These are phyloP conservation scores for Holcopasites calliopsidis DNA, from an alignment of 1,140 invertebrate species.

Conservation along the genomic window DNA sequence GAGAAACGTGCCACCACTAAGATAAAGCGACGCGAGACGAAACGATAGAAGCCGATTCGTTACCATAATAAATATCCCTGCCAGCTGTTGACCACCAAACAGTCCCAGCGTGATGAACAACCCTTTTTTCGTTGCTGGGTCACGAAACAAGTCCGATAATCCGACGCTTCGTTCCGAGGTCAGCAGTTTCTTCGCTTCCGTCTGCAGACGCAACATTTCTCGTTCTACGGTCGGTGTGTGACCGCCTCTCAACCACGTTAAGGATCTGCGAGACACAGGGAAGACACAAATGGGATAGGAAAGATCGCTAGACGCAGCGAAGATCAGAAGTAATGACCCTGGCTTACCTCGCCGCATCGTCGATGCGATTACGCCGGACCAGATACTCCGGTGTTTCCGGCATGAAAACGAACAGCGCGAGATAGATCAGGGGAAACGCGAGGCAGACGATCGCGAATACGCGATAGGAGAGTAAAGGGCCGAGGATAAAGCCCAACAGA, in stretches of 20 bases:
- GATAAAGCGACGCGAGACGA: not conserved
- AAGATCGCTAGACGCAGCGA: slow-evolving; percentile 24
- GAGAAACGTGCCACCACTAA: slow-evolving; percentile 1
- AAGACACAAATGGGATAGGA: not conserved
- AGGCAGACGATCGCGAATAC: slow-evolving; percentile 75
- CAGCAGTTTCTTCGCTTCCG: slow-evolving; percentile 60
- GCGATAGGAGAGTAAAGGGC: slow-evolving; percentile 79
- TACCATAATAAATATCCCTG: slow-evolving; percentile 76
- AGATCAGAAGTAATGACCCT: not conserved
- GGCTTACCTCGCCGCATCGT: slow-evolving; percentile 72
- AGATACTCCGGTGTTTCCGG: slow-evolving; percentile 82
- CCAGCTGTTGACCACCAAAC: slow-evolving; percentile 73
- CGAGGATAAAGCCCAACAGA: slow-evolving; percentile 81
- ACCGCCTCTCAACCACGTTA: slow-evolving; percentile 80
- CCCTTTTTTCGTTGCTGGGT: slow-evolving; percentile 71
- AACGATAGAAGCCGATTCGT: not conserved
- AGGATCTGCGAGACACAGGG: slow-evolving; percentile 67
- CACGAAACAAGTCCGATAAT: slow-evolving; percentile 65
- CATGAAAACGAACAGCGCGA: slow-evolving; percentile 78
- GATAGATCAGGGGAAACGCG: slow-evolving; percentile 76
- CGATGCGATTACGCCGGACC: slow-evolving; percentile 66
- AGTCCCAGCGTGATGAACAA: slow-evolving; percentile 78
- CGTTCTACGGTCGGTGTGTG: slow-evolving; percentile 71
- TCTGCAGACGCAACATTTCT: slow-evolving; percentile 65
- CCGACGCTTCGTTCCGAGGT: slow-evolving; percentile 44